Evolutionary conservation across 2,797 vertebrate genomes (phyloP).

Genomic region (Dicrostonyx torquatus): DNA sequence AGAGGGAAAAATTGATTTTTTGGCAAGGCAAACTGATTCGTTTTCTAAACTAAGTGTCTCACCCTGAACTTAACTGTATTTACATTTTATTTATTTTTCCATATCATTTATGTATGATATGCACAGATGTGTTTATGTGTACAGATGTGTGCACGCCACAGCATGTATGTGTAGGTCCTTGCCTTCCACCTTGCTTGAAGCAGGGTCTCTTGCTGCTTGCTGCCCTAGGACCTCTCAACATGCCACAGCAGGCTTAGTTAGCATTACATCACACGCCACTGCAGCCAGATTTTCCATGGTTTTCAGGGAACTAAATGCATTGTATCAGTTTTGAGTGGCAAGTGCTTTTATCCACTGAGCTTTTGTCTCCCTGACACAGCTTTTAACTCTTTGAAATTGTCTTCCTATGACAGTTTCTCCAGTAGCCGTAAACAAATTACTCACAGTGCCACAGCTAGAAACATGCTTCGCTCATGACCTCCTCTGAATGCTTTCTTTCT

Average conservation of each 20-base stretch:
- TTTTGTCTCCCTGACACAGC: neutral
- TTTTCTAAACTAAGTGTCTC: neutral
- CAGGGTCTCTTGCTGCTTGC: neutral
- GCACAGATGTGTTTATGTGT: neutral
- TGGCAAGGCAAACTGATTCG: neutral
- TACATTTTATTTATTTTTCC: neutral
- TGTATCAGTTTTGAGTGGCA: neutral
- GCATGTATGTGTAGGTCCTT: neutral
- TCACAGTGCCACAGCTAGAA: neutral
- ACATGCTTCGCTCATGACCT: neutral
- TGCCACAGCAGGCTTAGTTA: too few species aligned
- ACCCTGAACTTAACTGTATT: neutral
- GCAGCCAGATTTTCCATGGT: neutral
- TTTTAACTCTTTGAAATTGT: neutral
- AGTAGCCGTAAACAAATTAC: neutral
- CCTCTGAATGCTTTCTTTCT: neutral
- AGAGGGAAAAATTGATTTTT: neutral
- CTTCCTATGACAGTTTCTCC: neutral
- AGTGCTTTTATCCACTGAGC: neutral
- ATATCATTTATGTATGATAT: too few species aligned
- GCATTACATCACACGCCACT: neutral
- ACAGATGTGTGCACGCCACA: neutral
- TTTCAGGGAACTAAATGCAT: neutral
- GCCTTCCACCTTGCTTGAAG: neutral
- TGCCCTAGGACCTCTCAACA: neutral